phyloP scores from a whole-genome alignment of 1,140 invertebrate genomes.

The Dendroctonus valens region DNA sequence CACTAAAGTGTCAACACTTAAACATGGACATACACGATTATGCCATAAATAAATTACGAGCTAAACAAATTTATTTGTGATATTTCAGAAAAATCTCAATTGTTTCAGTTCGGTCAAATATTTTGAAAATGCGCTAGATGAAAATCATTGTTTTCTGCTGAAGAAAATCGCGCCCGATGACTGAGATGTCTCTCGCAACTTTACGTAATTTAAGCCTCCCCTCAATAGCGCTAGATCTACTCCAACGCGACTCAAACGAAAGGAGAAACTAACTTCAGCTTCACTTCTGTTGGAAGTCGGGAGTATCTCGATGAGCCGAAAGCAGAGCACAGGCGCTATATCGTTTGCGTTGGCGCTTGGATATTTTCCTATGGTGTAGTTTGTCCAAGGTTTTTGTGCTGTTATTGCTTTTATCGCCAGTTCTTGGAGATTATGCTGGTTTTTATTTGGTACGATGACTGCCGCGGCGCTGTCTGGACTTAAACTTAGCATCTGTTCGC shows the following conservation, averaged over 20 bases:
- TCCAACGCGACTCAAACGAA: neutral
- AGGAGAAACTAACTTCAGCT: slow-evolving; percentile 27
- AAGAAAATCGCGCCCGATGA: no score
- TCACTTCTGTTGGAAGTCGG: slow-evolving; percentile 21
- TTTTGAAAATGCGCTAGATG: no score
- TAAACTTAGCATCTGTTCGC: slow-evolving; percentile 1
- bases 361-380: slow-evolving; percentile 24
- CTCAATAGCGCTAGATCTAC: no score
- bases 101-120: no score
- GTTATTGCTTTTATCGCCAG: slow-evolving; percentile 28
- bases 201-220: no score
- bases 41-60: no score
- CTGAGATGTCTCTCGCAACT: no score
- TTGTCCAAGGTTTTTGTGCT: slow-evolving; percentile 24
- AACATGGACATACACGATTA: no score
- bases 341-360: slow-evolving; percentile 26
- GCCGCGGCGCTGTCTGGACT: neutral
- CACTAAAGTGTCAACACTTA: neutral
- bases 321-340: slow-evolving; percentile 28
- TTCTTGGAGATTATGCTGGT: slow-evolving; percentile 24
- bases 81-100: no score
- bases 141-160: no score
- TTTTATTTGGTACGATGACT: slow-evolving; percentile 13
- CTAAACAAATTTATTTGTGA: no score
- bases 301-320: slow-evolving; percentile 16